A percentile compares a stretch with the other conserved stretches of the same genome.
Conservation (phyloP, 2,797 vertebrate genomes). For the Chloroceryle inda region DNA sequence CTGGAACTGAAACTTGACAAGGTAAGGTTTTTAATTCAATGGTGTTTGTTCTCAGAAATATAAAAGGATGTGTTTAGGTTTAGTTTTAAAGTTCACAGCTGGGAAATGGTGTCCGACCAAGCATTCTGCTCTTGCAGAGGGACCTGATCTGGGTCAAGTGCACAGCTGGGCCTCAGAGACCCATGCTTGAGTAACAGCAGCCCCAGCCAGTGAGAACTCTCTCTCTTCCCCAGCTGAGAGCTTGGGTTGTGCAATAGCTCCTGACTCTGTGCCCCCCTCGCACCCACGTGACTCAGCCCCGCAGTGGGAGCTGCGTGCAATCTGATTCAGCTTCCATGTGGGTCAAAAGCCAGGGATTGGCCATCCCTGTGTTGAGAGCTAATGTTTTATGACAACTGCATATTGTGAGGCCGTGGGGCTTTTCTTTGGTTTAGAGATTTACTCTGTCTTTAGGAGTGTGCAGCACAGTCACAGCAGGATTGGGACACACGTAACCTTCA, state of each 20-base stretch:
- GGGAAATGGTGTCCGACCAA: not conserved
- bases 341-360: not conserved
- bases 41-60: not conserved
- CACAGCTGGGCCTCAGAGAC: not conserved
- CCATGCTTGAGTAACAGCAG: not conserved
- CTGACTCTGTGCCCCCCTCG: fast-evolving
- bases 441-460: not conserved
- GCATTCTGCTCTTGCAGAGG: not conserved
- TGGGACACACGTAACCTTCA: too few relatives aligned
- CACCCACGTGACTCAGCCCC: not conserved
- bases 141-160: fast-evolving
- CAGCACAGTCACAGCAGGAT: not conserved
- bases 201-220: fast-evolving
- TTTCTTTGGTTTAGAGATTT: not conserved
- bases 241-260: not conserved
- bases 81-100: not conserved
- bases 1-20: conserved; percentile 98
- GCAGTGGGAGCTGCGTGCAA: fast-evolving
- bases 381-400: fast-evolving
- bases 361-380: not conserved
- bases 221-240: not conserved
- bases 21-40: conserved; percentile 81
- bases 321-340: not conserved
- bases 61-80: not conserved
- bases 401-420: not conserved